Evolutionary conservation across 2,113 vertebrate genomes (phyloP).

Genomic region (Thamnophis sirtalis): DNA sequence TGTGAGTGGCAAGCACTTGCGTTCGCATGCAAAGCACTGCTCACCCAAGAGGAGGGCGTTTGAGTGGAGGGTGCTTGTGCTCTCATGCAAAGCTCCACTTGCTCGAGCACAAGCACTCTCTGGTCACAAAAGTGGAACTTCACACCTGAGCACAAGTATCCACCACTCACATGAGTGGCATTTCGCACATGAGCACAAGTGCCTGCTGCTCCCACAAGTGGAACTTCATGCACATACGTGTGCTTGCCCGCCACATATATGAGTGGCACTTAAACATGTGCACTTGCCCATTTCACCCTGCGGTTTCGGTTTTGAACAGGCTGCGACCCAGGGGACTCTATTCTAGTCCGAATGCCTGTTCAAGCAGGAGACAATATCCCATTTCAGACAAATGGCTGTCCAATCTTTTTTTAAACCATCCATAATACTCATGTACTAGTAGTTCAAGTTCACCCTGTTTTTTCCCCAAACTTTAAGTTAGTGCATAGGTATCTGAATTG

Average conservation of each 20-base stretch:
- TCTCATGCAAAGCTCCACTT: too few species aligned
- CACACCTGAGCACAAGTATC: not conserved
- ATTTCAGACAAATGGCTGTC: not conserved
- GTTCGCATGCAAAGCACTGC: not conserved
- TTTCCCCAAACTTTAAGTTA: too few species aligned
- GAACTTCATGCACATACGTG: not conserved
- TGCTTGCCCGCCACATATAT: not conserved
- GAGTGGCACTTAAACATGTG: not conserved
- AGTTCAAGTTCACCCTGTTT: too few species aligned
- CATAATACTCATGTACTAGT: not conserved
- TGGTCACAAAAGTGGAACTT: too few species aligned
- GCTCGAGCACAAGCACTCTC: too few species aligned
- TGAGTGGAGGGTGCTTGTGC: not conserved
- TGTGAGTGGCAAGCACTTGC: not conserved
- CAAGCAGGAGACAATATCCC: too few species aligned
- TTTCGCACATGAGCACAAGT: not conserved
- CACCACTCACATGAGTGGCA: fast-evolving
- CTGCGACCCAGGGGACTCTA: too few species aligned
- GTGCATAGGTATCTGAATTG: too few species aligned
- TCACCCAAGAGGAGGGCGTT: fast-evolving
- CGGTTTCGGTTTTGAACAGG: not conserved
- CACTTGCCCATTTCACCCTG: not conserved
- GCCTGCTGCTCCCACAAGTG: not conserved
- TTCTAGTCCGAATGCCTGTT: not conserved
- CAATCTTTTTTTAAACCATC: not conserved